Evolutionary conservation across 2,888 invertebrate species (phyloP), one percentile per base, ranked within the genome.

Genomic region (Timema podura): DNA sequence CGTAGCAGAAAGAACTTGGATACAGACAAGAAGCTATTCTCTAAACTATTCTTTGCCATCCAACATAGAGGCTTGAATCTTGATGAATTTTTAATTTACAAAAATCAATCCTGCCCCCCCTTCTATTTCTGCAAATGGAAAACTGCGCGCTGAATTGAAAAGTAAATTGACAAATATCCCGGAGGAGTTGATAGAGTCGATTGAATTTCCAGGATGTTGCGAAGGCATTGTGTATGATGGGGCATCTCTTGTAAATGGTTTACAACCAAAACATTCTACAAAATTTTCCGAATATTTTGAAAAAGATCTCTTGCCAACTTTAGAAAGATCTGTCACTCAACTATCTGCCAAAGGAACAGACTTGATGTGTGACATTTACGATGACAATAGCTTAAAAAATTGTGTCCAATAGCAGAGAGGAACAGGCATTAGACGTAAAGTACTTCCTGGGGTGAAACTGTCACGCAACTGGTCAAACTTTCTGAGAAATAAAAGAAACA

Each of bases 141-240:
- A 54, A 11, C 54, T 54, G 5, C 9, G 54, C 16, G 2, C 16
- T 54, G 9, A 6, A 1, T 5, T 54, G 54, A 54, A 54, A 54
- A 54, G 54, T 54, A 6, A 54, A 54, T 54, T 54, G 54, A 54
- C 57, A 57, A 57, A 57, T n/a, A 57, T n/a, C 57, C 5, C n/a
- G 0, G 2, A 57, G 2, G 9, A 57, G 57, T 57, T 57, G 57
- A n/a, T 13, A 57, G 57, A n/a, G 57, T n/a, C 57, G 15, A n/a
- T 57, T 57, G 57, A 6, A 57, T n/a, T 57, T 54, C 13, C 13
- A 30, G n/a, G 57, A 57, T 57, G 57, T 57, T 57, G 57, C 57
- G 57, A 57, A 57, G 57, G n/a, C 13, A 15, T 57, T 54, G 49
- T 8, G 51, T 51, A 51, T 30, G 30, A 57, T 6, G 15, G n/a